Evolutionary conservation across 2,113 vertebrate genomes (phyloP).

Genomic region (Apodemus sylvaticus): DNA sequence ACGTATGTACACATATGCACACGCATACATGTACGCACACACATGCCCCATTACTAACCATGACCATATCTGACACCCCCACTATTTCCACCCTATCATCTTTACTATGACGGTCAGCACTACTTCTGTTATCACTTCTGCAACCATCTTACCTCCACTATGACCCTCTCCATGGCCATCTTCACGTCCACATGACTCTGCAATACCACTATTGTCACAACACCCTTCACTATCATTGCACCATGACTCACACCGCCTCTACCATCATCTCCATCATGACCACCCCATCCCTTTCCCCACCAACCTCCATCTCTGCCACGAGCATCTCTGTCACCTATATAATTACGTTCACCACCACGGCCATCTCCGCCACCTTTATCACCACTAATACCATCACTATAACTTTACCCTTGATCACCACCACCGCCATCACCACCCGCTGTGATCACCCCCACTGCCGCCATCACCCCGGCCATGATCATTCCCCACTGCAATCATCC

Average conservation of each 20-base stretch:
- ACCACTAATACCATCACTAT: not conserved
- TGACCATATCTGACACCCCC: not conserved
- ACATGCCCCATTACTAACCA: not conserved
- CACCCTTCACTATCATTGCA: too few species aligned
- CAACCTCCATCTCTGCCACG: not conserved
- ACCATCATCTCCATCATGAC: not conserved
- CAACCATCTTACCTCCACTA: not conserved
- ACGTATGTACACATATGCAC: too few species aligned
- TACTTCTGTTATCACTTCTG: not conserved
- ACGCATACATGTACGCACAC: too few species aligned
- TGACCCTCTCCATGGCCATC: not conserved
- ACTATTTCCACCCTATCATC: not conserved
- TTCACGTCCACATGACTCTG: not conserved
- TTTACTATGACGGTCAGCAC: too few species aligned
- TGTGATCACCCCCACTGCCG: rapidly evolving
- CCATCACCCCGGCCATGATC: not conserved
- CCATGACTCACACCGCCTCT: too few species aligned
- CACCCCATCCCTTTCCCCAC: not conserved
- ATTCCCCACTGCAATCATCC: too few species aligned
- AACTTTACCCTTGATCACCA: rapidly evolving
- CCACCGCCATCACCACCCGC: too few species aligned
- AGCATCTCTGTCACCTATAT: too few species aligned
- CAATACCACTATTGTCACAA: not conserved
- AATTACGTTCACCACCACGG: not conserved
- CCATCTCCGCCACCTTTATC: not conserved